Base-by-base conservation (phyloP, 2,888 invertebrate genomes). In the Lepidonotus clava region DNA sequence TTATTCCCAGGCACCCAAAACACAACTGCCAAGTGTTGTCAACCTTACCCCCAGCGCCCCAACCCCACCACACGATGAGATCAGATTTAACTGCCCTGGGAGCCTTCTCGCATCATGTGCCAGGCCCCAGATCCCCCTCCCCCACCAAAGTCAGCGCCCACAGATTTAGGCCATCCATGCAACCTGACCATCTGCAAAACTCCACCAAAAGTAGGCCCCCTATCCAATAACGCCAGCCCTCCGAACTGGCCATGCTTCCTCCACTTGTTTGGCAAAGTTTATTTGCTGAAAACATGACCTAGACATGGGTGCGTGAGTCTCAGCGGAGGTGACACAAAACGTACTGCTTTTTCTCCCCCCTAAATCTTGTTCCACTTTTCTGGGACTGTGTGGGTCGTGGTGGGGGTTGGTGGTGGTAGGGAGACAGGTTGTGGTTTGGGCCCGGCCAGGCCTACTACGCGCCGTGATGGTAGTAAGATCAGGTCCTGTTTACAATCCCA, bases 1-100 rank as follows among this genome's bases (percentile, higher is more conserved):
- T 71, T 71, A 36, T 32, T 71, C 71, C 71, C 71, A 71, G 71
- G 71, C 71, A 71, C 71, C n/a, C 71, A 71, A 71, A 5, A 71
- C 71, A 71, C 36, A 34, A 56, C 56, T n/a, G 5, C 14, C 56
- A 56, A n/a, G n/a, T n/a, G n/a, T 56, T 5, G 5, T 11, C 56
- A 11, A 11, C 11, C 56, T 56, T n/a, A n/a, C n/a, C n/a, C n/a
- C n/a, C 56, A 56, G n/a, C 56, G 18, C 71, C 71, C 71, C 71
- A 21, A 34, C 71, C 38, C 4, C 36, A 5, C 8, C n/a, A 0
- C 36, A 21, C 34, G 38, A 4, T 71, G 71, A 71, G 71, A 71
- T 71, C 71, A 71, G 34, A 71, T 71, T 71, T 18, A 11, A 38
- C 34, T 8, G 71, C 36, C 71, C 71, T 71, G 71, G 71, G 71